Percentiles rank a stretch among this genome's conserved stretches.
Conservation (phyloP, 2,113 vertebrate genomes). For the Lepisosteus osseus region DNA sequence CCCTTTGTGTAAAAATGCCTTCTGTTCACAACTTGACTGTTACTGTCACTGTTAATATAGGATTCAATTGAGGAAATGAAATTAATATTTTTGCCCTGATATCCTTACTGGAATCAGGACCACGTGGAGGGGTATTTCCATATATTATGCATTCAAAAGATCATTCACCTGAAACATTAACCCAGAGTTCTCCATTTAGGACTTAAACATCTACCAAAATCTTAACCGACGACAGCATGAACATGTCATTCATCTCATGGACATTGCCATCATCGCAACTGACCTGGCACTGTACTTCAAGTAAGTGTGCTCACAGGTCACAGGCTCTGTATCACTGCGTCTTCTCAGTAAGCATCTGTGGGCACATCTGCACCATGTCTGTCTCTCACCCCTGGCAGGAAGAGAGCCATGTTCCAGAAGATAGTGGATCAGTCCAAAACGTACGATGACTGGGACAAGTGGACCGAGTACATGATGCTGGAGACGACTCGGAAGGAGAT, state of each 20-base stretch:
- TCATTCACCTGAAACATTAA: too few relatives aligned
- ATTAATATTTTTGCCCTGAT: too few relatives aligned
- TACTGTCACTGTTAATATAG: too few relatives aligned
- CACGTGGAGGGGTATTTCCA: neutral
- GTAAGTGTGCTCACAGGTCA: constrained; percentile 41
- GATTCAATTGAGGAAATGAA: too few relatives aligned
- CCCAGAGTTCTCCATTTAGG: constrained; percentile 35
- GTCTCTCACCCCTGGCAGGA: constrained; percentile 42
- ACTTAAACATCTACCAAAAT: constrained; percentile 72
- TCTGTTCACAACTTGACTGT: too few relatives aligned
- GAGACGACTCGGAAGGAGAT: constrained; percentile 75
- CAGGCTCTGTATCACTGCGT: neutral
- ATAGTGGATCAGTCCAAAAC: constrained; percentile 76
- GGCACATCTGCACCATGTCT: neutral
- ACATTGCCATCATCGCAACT: constrained; percentile 73
- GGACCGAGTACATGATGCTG: constrained; percentile 75
- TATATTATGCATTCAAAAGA: neutral
- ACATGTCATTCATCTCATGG: constrained; percentile 70
- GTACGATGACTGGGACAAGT: constrained; percentile 62
- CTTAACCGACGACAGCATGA: constrained; percentile 70
- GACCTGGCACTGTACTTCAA: constrained; percentile 77
- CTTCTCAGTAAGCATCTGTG: neutral
- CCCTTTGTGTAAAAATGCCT: too few relatives aligned
- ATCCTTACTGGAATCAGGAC: too few relatives aligned
- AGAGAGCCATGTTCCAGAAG: constrained; percentile 77